Evolutionary conservation across 2,113 vertebrate species (phyloP), one percentile per base, ranked within the genome.

Genomic region (Lucifuga dentata): DNA sequence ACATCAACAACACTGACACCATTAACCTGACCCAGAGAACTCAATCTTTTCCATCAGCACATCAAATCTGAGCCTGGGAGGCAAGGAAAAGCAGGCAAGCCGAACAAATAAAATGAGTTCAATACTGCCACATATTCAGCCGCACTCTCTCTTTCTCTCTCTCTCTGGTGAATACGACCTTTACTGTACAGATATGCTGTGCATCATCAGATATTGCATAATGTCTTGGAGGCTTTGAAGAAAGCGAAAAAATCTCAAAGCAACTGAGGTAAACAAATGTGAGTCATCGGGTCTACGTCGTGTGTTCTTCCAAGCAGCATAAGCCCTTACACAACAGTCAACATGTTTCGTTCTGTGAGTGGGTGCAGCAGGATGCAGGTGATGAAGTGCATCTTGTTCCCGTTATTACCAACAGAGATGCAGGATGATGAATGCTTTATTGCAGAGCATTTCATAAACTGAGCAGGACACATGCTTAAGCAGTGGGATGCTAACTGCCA

Each of bases 221-320:
- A 83, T 57, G 68, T 72, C 62, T 75, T 64, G 61, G 70, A 75
- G 63, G 60, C 64, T 83, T 80, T 56, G 41, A 57, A 62, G 45
- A 85, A 83, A 76, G 69, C 67, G 38, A 24, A 70, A 77, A 76
- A 67, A 56, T 61, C 48, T 81, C 61, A 66, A 76, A 61, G 63
- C 73, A 76, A 68, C 70, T 11, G 68, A 81, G 60, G 77, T 82
- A 88, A 85, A 89, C 88, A 89, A 81, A 78, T 43, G 73, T 78
- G 66, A 86, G 73, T 85, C 78, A 91, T 78, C 39, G 8, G 44
- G 65, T 60, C 62, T 51, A 66, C 71, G 76, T 78, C 3, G 58
- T 74, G 79, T 83, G 68, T 69, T 78, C 67, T 59, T 66, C 52
- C 52, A 65, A 48, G 50, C 64, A 65, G 69, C 62, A 62, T 38